Percentiles rank a stretch among this genome's conserved stretches.
Evolutionary conservation across 2,888 invertebrate genomes (phyloP).

Genomic region (Synergus laeviventris): DNA sequence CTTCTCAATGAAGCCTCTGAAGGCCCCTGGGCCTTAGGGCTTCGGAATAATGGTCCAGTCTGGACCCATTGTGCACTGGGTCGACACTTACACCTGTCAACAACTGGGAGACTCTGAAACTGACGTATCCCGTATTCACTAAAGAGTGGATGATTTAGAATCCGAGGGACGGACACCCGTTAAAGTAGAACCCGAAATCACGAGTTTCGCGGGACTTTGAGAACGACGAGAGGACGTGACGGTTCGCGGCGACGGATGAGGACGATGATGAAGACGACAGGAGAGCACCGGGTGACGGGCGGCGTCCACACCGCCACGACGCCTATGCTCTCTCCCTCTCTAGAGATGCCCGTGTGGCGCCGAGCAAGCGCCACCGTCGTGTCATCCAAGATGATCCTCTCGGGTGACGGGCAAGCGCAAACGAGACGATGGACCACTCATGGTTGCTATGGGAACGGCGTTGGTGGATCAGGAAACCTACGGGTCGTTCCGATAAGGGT

Average conservation of each 20-base stretch:
- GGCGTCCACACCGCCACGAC: conserved; percentile 55
- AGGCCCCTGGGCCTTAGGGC: conserved; percentile 41
- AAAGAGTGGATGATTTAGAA: not conserved
- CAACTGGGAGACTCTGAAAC: not conserved
- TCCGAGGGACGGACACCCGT: conserved; percentile 31
- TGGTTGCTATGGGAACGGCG: conserved; percentile 42
- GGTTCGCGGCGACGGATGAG: conserved; percentile 39
- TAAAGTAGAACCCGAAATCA: conserved; percentile 5
- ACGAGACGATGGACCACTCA: conserved; percentile 48
- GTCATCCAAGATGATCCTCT: conserved; percentile 42
- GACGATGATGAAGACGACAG: conserved; percentile 42
- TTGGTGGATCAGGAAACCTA: not conserved
- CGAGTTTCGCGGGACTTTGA: not conserved
- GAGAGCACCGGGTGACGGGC: conserved; percentile 57
- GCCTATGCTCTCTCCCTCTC: conserved; percentile 53
- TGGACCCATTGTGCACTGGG: not conserved
- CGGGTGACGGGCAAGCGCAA: conserved; percentile 50
- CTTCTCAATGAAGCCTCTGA: conserved; percentile 26
- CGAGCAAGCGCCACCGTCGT: conserved; percentile 54
- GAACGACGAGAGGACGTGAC: conserved; percentile 11
- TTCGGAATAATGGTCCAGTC: not conserved
- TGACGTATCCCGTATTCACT: not conserved
- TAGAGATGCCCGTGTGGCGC: conserved; percentile 49
- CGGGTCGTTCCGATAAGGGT: conserved; percentile 12
- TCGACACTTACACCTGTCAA: conserved; percentile 15